Evolutionary conservation across 2,113 vertebrate genomes (phyloP).

Genomic region (Hymenochirus boettgeri): DNA sequence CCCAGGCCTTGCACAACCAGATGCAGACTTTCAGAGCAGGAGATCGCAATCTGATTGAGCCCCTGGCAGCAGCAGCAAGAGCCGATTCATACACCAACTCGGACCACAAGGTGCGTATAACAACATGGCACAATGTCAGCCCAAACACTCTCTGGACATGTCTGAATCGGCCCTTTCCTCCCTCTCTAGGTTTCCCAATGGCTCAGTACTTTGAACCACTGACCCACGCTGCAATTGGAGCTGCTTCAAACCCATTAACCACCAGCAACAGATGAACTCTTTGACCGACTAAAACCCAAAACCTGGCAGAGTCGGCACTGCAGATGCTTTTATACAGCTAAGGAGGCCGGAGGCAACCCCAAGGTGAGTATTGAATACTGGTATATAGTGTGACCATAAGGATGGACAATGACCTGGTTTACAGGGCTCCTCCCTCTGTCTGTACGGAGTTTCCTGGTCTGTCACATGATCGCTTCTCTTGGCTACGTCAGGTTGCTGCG

Average conservation of each 20-base stretch:
- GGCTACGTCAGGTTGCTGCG: constrained; percentile 67
- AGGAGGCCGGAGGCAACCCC: constrained; percentile 94
- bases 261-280: constrained; percentile 96
- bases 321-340: constrained; percentile 96
- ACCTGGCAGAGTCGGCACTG: constrained; percentile 85
- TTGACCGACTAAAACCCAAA: constrained; percentile 96
- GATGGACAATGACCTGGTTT: not conserved
- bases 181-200: constrained; percentile 88
- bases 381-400: too few species aligned
- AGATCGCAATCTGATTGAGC: constrained; percentile 91
- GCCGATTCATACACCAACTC: constrained; percentile 89
- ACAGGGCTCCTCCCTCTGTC: too few species aligned
- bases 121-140: too few species aligned
- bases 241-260: constrained; percentile 89
- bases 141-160: too few species aligned
- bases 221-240: constrained; percentile 82
- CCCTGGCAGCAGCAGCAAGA: constrained; percentile 79
- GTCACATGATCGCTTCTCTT: too few species aligned
- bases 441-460: too few species aligned
- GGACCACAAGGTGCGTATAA: constrained; percentile 98
- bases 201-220: constrained; percentile 94
- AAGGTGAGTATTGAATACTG: constrained; percentile 66
- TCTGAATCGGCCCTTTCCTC: too few species aligned
- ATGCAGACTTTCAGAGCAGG: constrained; percentile 94
- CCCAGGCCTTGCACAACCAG: constrained; percentile 88